Conservation (phyloP, 1,140 invertebrate species). For the Drosophila funebris region DNA sequence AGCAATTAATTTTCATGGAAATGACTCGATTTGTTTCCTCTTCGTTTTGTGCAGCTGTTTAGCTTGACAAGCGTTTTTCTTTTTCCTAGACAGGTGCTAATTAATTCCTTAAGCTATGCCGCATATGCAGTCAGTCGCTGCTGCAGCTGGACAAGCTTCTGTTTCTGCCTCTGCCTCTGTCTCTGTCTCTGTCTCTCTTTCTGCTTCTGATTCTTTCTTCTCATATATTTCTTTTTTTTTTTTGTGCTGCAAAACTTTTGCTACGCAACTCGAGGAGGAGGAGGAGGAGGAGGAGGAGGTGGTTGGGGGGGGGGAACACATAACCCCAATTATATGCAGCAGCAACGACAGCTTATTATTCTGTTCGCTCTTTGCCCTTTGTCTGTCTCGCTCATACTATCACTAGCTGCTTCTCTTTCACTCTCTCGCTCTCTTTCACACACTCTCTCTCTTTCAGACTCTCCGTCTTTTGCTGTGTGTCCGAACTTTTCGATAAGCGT, state of each 20-base stretch:
- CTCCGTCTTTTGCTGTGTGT: slow-evolving; percentile 16
- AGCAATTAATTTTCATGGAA: slow-evolving; percentile 73
- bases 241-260: slow-evolving; percentile 1
- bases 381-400: neutral
- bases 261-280: slow-evolving; percentile 15
- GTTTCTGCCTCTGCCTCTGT: neutral
- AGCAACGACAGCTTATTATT: slow-evolving; percentile 13
- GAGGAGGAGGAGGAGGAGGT: neutral
- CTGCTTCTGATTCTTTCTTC: neutral
- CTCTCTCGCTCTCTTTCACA: neutral
- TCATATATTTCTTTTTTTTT: neutral
- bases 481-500: slow-evolving; percentile 74
- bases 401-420: too few species aligned
- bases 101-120: slow-evolving; percentile 40
- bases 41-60: slow-evolving; percentile 15
- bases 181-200: neutral
- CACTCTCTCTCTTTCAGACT: slow-evolving; percentile 7
- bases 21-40: slow-evolving; percentile 60
- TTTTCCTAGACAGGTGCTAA: slow-evolving; percentile 16
- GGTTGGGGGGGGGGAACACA: slow-evolving; percentile 1
- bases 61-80: neutral
- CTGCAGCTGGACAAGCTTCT: neutral
- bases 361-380: slow-evolving; percentile 16
- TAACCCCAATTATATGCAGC: slow-evolving; percentile 65
- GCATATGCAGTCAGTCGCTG: slow-evolving; percentile 13